These are phyloP conservation scores for Mesocentrotus franciscanus DNA, from an alignment of 53 echinoderm and acorn worm species.

Conservation along the genomic window DNA sequence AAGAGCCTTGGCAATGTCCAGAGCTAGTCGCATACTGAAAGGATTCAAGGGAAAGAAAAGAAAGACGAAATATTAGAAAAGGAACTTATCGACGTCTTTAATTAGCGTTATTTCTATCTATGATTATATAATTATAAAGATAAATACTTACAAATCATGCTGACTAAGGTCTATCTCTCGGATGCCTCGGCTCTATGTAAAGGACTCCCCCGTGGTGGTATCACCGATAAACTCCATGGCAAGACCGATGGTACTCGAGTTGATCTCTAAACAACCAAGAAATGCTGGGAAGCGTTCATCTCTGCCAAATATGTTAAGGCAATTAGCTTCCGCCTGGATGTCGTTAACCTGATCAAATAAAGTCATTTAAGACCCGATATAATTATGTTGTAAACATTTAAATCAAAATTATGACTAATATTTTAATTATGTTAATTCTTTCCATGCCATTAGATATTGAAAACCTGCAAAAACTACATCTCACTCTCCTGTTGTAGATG, in stretches of 20 bases:
- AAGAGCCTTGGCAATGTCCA: conserved; percentile 20
- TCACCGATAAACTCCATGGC: conserved; percentile 18
- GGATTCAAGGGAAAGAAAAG: neutral
- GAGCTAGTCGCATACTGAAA: neutral
- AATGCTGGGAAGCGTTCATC: neutral
- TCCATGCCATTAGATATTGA: neutral
- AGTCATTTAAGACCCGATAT: neutral
- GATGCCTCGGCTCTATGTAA: neutral
- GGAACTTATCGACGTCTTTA: neutral
- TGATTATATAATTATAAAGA: neutral
- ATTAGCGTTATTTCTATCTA: neutral
- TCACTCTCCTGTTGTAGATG: too few relatives aligned
- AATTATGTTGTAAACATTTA: too few relatives aligned
- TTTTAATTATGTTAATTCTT: too few relatives aligned
- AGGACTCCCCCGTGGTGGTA: neutral
- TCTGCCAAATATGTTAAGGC: neutral
- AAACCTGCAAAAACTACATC: neutral
- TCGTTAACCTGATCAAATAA: neutral
- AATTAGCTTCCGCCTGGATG: neutral
- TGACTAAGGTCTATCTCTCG: neutral
- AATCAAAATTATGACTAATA: neutral
- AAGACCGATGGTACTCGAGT: neutral
- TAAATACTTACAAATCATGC: neutral
- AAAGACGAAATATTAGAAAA: neutral
- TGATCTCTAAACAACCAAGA: neutral